These are phyloP conservation scores for Papilio dardanus DNA, from an alignment of 1,140 invertebrate genomes.

Conservation along the genomic window DNA sequence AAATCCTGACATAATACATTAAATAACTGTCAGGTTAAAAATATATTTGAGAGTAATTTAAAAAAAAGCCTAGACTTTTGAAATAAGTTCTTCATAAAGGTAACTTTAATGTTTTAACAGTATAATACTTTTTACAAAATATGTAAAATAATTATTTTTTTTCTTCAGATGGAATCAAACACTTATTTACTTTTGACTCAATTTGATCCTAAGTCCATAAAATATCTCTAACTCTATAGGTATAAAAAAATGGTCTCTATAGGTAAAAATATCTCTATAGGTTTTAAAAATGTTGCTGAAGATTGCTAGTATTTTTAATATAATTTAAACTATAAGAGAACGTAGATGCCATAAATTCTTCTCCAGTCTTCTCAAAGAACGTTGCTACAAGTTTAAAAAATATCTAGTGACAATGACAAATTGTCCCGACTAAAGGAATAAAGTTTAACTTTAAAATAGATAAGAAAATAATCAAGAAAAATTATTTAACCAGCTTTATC, in stretches of 20 bases:
- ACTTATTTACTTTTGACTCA: not conserved
- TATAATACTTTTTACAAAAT: not conserved
- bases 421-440: not conserved
- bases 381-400: conserved; percentile 19
- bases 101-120: too few relatives aligned
- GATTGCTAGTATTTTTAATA: not conserved
- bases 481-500: not conserved
- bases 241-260: too few relatives aligned
- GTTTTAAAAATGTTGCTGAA: not conserved
- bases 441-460: conserved; percentile 4
- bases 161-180: not conserved
- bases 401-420: not conserved
- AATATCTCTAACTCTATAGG: not conserved
- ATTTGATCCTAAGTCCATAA: not conserved
- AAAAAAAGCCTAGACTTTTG: too few relatives aligned
- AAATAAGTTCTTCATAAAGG: too few relatives aligned
- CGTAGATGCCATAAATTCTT: not conserved
- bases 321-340: not conserved
- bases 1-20: too few relatives aligned
- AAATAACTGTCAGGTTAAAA: too few relatives aligned
- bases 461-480: not conserved
- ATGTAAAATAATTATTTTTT: not conserved
- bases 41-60: too few relatives aligned
- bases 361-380: not conserved
- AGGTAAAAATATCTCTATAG: not conserved